These are phyloP conservation scores for Malurus leucopterus DNA, from an alignment of 2,797 vertebrate species.

Conservation along the genomic window DNA sequence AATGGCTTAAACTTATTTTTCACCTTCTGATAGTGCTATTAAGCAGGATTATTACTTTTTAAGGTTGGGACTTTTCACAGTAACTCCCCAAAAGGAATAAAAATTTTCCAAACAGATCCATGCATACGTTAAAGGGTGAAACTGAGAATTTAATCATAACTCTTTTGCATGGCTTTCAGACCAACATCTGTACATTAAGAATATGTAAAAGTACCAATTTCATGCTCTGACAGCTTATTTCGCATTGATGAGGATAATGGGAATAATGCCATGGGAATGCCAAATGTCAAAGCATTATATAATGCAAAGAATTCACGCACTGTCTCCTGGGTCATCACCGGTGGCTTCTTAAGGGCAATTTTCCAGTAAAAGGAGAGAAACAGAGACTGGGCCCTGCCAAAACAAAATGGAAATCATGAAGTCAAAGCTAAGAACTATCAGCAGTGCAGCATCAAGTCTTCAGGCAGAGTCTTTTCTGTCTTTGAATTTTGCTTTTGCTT, in stretches of 20 bases:
- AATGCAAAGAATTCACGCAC: conserved; percentile 56
- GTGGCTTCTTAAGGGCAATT: conserved; percentile 50
- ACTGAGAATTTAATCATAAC: conserved; percentile 65
- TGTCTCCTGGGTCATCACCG: conserved; percentile 33
- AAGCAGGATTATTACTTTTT: conserved; percentile 35
- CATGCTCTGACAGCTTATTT: conserved; percentile 79
- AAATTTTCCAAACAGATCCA: conserved; percentile 46
- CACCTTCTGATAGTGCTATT: conserved; percentile 14
- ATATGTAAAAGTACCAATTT: conserved; percentile 78
- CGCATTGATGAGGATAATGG: conserved; percentile 63
- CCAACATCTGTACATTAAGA: conserved; percentile 75
- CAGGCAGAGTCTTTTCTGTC: neutral
- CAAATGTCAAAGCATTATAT: conserved; percentile 72
- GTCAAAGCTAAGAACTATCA: neutral
- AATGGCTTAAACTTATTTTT: conserved; percentile 34
- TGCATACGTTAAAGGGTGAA: conserved; percentile 38
- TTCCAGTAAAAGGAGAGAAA: conserved; percentile 18
- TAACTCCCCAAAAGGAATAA: conserved; percentile 31
- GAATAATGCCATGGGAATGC: conserved; percentile 65
- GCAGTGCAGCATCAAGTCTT: neutral
- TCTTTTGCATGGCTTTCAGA: conserved; percentile 61
- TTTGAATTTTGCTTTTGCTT: neutral
- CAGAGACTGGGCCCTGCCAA: conserved; percentile 1
- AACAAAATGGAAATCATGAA: conserved; percentile 13
- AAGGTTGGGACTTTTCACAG: conserved; percentile 27